Evolutionary conservation across 2,113 vertebrate genomes (phyloP).

Genomic region (Bos javanicus): DNA sequence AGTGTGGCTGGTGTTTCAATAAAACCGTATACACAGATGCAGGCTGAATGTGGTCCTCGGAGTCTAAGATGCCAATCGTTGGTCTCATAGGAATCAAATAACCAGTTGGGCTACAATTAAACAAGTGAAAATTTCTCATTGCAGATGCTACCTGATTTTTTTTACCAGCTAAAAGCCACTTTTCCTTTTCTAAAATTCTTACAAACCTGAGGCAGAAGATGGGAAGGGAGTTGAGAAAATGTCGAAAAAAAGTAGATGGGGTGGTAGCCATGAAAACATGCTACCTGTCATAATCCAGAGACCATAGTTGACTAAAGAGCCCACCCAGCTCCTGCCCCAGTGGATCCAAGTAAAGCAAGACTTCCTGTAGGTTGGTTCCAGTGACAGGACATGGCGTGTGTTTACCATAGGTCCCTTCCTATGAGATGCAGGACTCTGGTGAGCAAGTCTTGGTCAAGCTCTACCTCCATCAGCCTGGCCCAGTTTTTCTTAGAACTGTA

Average conservation of each 20-base stretch:
- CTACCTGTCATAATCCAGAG: background rate
- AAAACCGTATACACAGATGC: background rate
- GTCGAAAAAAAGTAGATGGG: background rate
- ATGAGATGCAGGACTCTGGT: background rate
- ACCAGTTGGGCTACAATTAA: background rate
- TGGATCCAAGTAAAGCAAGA: background rate
- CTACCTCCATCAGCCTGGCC: background rate
- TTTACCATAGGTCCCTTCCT: background rate
- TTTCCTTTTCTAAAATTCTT: background rate
- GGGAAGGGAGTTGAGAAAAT: background rate
- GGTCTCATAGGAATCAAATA: background rate
- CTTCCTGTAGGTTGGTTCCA: background rate
- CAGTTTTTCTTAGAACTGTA: background rate
- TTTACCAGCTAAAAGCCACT: background rate
- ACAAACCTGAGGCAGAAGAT: background rate
- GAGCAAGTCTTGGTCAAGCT: background rate
- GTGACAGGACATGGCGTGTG: fast-evolving
- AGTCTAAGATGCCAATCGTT: background rate
- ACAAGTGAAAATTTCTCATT: background rate
- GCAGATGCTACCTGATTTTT: background rate
- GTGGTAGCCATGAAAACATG: background rate
- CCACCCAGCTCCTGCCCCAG: background rate
- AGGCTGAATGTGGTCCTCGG: background rate
- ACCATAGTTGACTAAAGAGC: background rate
- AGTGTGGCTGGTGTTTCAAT: background rate